phyloP scores from a whole-genome alignment of 2,888 invertebrate species.

The Gymnosoma rotundatum region DNA sequence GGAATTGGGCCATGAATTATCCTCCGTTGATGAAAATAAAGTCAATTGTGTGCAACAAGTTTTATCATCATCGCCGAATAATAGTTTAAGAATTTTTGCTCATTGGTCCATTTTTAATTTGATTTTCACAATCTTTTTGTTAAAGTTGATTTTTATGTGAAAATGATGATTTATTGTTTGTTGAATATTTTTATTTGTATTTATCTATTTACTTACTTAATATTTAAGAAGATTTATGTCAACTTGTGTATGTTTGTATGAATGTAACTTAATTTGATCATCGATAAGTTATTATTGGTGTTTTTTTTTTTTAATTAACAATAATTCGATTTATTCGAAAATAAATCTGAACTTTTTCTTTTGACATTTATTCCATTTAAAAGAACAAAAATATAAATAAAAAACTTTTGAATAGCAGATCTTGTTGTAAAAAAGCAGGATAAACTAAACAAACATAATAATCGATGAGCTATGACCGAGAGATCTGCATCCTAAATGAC shows the following conservation, averaged over 20 bases:
- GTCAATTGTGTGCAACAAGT: conserved; percentile 55
- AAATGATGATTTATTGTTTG: not conserved
- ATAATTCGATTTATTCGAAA: not conserved
- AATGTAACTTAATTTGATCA: not conserved
- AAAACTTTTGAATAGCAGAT: too few relatives aligned
- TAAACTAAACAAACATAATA: too few relatives aligned
- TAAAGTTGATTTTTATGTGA: conserved; percentile 41
- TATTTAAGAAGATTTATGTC: too few relatives aligned
- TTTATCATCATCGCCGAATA: conserved; percentile 9
- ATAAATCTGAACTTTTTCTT: too few relatives aligned
- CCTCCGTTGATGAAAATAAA: conserved; percentile 19
- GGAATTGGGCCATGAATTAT: conserved; percentile 48
- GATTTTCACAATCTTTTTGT: conserved; percentile 40
- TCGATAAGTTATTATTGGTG: not conserved
- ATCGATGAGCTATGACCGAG: too few relatives aligned
- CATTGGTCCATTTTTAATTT: conserved; percentile 35
- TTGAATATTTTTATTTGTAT: conserved; percentile 11
- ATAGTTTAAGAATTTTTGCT: conserved; percentile 15
- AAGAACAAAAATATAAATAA: too few relatives aligned
- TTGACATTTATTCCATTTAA: too few relatives aligned
- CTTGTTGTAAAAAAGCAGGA: too few relatives aligned
- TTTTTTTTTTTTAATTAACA: not conserved
- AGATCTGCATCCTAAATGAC: too few relatives aligned
- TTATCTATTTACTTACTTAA: not conserved
- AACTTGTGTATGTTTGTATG: not conserved